phyloP scores from a whole-genome alignment of 2,113 vertebrate species.

The Formicarius rufipectus region DNA sequence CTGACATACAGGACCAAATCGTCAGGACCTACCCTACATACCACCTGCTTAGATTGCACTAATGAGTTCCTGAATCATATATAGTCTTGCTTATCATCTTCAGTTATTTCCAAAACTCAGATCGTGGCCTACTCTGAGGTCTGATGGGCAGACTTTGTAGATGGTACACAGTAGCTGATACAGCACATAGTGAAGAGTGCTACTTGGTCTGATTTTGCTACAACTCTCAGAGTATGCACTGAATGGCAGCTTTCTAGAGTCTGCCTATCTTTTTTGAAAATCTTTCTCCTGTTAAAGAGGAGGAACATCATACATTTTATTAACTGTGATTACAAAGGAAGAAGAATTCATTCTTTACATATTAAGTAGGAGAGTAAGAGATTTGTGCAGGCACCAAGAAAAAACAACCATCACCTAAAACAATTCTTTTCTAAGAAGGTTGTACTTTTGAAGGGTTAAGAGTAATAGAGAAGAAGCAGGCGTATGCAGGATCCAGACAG shows the following conservation, averaged over 20 bases:
- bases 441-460: not conserved
- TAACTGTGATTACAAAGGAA: not conserved
- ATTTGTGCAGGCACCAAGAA: not conserved
- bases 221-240: not conserved
- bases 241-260: not conserved
- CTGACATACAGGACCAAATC: not conserved
- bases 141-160: not conserved
- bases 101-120: not conserved
- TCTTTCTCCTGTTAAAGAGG: not conserved
- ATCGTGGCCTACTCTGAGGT: not conserved
- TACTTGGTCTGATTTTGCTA: not conserved
- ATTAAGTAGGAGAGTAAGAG: not conserved
- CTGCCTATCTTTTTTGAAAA: not conserved
- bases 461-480: not conserved
- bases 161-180: not conserved
- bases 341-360: not conserved
- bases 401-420: not conserved
- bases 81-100: not conserved
- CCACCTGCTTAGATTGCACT: not conserved
- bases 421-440: not conserved
- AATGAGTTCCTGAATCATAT: not conserved
- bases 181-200: not conserved
- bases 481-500: not conserved
- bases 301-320: not conserved
- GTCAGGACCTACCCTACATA: not conserved